Evolutionary conservation across 2,797 vertebrate genomes (phyloP), one percentile per base, ranked within the genome.

Genomic region (Tokudaia tokunoshimensis): DNA sequence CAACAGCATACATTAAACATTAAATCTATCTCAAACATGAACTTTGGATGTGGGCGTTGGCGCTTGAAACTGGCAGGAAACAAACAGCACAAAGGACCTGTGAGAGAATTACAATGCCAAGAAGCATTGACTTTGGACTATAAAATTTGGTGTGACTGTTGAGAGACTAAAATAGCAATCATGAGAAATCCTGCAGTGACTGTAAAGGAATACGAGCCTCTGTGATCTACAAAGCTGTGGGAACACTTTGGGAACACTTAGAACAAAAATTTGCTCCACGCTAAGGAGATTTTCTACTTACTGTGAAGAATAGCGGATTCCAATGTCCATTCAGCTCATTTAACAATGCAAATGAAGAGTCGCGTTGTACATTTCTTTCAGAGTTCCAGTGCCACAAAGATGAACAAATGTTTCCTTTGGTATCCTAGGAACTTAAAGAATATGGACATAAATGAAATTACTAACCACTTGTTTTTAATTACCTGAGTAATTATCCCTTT

Each of bases 161-260:
- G 24, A 67, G 41, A 84, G 92, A 85, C 87, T 70, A 93, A 94
- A 96, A 91, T n/a, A 89, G 85, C n/a, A 88, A 17, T 74, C 34
- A 24, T 44, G 31, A 8, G 37, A 70, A 94, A 72, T 92, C 55
- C 52, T 94, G 7, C 13, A 91, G 86, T 26, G 14, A 47, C n/a
- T 24, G 34, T 75, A 44, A 87, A 72, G 37, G 37, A 92, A 92
- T 95, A 63, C 57, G 9, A 67, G 55, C 61, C 41, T 90, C 20
- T 44, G n/a, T 37, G 74, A 93, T 52, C 24, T 87, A 79, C 4
- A 91, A 96, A 88, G 15, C 24, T 79, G 57, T 47, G 17, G 75
- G 82, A 92, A 87, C 26, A 13, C 57, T 81, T 85, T 65, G 65
- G 84, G 31, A 78, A 52, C 55, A 78, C 20, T 91, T 89, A 88